Evolutionary conservation across 2,888 invertebrate genomes (phyloP), one percentile per base, ranked within the genome.

Genomic region (Spatulosminthurus flaviceps): DNA sequence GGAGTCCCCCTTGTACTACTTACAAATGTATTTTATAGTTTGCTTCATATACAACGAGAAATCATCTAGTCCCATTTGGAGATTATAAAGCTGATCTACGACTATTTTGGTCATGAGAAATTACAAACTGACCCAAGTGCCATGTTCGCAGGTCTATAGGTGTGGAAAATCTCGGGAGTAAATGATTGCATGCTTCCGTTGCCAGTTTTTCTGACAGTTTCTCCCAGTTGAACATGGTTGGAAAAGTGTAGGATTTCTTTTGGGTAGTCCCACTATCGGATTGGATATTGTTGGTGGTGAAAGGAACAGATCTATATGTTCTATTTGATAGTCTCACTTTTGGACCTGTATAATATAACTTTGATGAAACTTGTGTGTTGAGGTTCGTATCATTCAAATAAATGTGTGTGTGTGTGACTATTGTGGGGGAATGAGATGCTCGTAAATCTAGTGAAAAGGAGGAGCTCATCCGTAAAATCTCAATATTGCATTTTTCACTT

Each of bases 401-500:
- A 69, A 69, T 69, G 43, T 74, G 61, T 60, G 73, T 19, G n/a
- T n/a, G 19, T 71, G 70, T 71, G 28, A 73, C 73, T 73, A 76
- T 67, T 76, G 76, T 76, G 67, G 76, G 67, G 76, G 66, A 76
- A 76, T 66, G 75, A 67, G 75, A 76, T 76, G n/a, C 67, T 67
- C 76, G 76, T 76, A 76, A 76, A 76, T 76, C 67, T 76, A 76
- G 76, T 67, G 76, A 78, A 78, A 77, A 72, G 70, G 77, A 72
- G 72, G 42, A 78, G 61, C 64, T 78, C 78, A 78, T 72, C 78
- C 72, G 78, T 72, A 60, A 78, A 78, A 78, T 78, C 78, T 78
- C 78, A 71, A 69, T 72, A 78, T 78, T 78, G 72, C 78, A 78
- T 78, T 78, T 77, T 78, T 78, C 78, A 78, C 78, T 78, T 78